phyloP scores from a whole-genome alignment of 2,113 vertebrate species.

The Tor tambroides region DNA sequence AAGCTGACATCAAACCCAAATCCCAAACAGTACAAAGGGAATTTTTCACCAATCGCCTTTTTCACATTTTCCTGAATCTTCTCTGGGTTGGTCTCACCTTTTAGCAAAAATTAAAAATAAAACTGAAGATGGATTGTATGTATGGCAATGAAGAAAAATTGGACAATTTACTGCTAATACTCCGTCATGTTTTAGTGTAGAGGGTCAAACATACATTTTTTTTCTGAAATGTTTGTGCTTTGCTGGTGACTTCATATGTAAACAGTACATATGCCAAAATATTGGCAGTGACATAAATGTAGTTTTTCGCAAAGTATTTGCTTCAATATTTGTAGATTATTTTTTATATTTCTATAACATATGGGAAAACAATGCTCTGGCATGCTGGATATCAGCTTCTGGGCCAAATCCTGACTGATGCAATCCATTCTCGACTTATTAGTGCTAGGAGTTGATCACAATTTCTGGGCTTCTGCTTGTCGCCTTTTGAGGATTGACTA shows the following conservation, averaged over 20 bases:
- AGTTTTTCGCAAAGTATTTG: too few relatives aligned
- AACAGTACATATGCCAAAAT: neutral
- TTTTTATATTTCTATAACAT: neutral
- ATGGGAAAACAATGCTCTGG: neutral
- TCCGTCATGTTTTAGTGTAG: neutral
- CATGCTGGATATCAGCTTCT: neutral
- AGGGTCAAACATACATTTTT: neutral
- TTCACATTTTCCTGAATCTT: constrained; percentile 77
- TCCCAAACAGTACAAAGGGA: constrained; percentile 84
- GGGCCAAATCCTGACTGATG: neutral
- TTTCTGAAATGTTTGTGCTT: neutral
- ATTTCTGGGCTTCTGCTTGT: too few relatives aligned
- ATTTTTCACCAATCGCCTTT: constrained; percentile 71
- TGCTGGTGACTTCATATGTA: neutral
- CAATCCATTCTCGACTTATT: too few relatives aligned
- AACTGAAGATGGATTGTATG: neutral
- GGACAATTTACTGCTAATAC: neutral
- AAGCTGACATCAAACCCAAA: constrained; percentile 84
- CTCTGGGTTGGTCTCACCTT: constrained; percentile 75
- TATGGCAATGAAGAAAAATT: neutral
- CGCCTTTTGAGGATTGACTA: too few relatives aligned
- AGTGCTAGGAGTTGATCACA: too few relatives aligned
- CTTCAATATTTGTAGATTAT: too few relatives aligned
- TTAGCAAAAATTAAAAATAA: neutral
- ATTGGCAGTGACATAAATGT: too few relatives aligned